Conservation (phyloP, 1,140 invertebrate genomes). For the Neodiprion fabricii region DNA sequence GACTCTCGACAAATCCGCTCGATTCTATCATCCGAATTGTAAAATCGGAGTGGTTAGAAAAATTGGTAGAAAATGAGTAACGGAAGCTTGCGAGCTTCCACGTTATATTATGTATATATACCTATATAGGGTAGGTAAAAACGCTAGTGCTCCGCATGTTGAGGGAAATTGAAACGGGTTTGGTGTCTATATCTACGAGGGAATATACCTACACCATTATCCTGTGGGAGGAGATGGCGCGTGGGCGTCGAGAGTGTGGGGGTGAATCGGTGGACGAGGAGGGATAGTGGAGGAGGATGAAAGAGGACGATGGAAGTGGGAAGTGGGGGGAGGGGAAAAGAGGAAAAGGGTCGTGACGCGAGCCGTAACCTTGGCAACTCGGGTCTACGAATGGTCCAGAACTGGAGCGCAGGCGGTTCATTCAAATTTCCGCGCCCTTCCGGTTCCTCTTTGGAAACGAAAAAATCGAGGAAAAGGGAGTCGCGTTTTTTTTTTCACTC, state of each 20-base stretch:
- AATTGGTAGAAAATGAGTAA: too few relatives aligned
- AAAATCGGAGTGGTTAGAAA: too few relatives aligned
- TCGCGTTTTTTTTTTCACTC: background rate
- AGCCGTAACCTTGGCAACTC: slow-evolving; percentile 56
- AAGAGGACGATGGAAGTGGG: background rate
- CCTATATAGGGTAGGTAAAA: too few relatives aligned
- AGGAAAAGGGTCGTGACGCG: slow-evolving; percentile 47
- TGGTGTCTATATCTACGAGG: too few relatives aligned
- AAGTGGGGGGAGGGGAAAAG: slow-evolving; percentile 27
- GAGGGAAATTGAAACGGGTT: too few relatives aligned
- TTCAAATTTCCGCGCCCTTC: slow-evolving; percentile 15
- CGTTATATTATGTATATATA: too few relatives aligned
- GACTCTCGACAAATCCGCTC: too few relatives aligned
- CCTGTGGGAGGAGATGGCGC: slow-evolving; percentile 24
- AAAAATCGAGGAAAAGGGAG: background rate
- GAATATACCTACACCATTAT: background rate
- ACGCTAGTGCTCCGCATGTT: too few relatives aligned
- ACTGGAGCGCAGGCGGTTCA: slow-evolving; percentile 37
- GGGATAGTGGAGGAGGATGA: slow-evolving; percentile 24
- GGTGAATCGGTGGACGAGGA: background rate
- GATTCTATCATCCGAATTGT: too few relatives aligned
- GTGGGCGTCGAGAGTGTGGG: slow-evolving; percentile 10
- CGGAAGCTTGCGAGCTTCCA: too few relatives aligned
- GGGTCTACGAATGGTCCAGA: slow-evolving; percentile 43
- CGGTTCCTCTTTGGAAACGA: slow-evolving; percentile 19